Evolutionary conservation across 2,888 invertebrate genomes (phyloP).

Genomic region (Sympetrum striolatum): DNA sequence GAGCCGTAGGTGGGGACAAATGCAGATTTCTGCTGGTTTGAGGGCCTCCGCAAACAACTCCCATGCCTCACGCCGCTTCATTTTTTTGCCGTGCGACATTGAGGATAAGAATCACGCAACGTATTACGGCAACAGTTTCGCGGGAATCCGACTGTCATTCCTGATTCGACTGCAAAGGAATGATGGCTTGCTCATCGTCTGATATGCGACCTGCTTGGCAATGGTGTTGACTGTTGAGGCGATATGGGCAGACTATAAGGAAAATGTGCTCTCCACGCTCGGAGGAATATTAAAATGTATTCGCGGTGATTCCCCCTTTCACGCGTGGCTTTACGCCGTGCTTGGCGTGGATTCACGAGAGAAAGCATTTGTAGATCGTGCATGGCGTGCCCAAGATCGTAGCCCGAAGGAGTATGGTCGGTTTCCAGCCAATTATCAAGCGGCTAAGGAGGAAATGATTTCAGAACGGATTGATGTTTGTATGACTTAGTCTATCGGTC

Average conservation of each 20-base stretch:
- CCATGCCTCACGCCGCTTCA: not conserved
- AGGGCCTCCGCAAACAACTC: not conserved
- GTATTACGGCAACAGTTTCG: not conserved
- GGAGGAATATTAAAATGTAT: not conserved
- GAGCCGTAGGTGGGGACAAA: not conserved
- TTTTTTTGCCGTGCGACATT: not conserved
- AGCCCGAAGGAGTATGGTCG: too few relatives aligned
- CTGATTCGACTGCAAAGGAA: not conserved
- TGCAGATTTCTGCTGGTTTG: not conserved
- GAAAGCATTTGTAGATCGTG: too few relatives aligned
- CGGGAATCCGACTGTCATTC: not conserved
- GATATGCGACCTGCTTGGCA: not conserved
- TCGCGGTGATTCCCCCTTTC: not conserved
- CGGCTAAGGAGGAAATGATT: too few relatives aligned
- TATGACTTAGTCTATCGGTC: too few relatives aligned
- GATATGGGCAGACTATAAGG: not conserved
- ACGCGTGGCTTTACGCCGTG: too few relatives aligned
- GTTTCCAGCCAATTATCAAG: too few relatives aligned
- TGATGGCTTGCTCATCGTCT: not conserved
- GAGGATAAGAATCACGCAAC: not conserved
- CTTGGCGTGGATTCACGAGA: too few relatives aligned
- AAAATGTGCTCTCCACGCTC: not conserved
- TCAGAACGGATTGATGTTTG: too few relatives aligned
- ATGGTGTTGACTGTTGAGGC: not conserved
- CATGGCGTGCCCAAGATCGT: too few relatives aligned